Percentiles rank a stretch among this genome's conserved stretches.
Evolutionary conservation across 2,888 invertebrate species (phyloP).

Genomic region (Sarcophaga carnaria): DNA sequence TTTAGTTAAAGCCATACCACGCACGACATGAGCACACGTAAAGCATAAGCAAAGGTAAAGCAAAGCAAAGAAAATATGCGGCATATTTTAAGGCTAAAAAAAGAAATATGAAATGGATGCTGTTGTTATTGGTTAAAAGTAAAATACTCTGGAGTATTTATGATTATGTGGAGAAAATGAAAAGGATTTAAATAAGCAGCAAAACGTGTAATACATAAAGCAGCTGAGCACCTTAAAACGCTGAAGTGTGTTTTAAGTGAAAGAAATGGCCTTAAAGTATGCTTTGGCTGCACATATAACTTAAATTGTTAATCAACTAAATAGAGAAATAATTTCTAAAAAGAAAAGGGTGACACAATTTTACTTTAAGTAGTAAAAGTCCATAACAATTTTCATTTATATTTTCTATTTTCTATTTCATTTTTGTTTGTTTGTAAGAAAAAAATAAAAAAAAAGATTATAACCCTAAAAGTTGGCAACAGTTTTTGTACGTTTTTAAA

Average conservation of each 20-base stretch:
- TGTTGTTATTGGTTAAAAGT: conserved; percentile 12
- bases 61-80: conserved; percentile 34
- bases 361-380: conserved; percentile 47
- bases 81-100: conserved; percentile 58
- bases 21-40: conserved; percentile 17
- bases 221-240: conserved; percentile 16
- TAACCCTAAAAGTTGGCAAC: conserved; percentile 62
- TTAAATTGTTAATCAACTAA: conserved; percentile 49
- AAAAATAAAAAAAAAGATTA: not conserved
- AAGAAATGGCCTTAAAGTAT: conserved; percentile 36
- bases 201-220: conserved; percentile 11
- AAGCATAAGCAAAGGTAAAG: conserved; percentile 10
- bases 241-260: not conserved
- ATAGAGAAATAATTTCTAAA: not conserved
- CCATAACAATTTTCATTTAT: conserved; percentile 45
- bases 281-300: conserved; percentile 16
- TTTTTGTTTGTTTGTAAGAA: not conserved
- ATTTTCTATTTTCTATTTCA: conserved; percentile 34
- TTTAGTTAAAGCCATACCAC: not conserved
- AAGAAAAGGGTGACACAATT: conserved; percentile 48
- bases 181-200: conserved; percentile 23
- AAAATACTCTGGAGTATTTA: conserved; percentile 49
- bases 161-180: not conserved
- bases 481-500: conserved; percentile 14
- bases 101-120: not conserved